These are phyloP conservation scores for Eueremaeus valkanovi DNA, from an alignment of 2,888 invertebrate genomes.

Conservation along the genomic window DNA sequence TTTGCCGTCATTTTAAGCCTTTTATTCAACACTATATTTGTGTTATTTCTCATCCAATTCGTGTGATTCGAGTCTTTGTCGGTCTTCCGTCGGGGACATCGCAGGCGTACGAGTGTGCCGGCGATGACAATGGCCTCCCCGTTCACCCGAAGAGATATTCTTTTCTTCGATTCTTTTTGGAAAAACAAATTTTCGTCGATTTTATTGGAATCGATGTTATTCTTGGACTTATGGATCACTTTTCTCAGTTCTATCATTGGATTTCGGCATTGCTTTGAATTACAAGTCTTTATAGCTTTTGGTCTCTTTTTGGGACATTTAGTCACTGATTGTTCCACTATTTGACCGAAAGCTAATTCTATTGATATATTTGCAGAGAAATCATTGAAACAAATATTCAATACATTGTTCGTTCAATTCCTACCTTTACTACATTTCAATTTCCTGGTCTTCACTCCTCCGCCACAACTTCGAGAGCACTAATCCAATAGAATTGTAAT, in stretches of 20 bases:
- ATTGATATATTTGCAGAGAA: not conserved
- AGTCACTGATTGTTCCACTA: slow-evolving; percentile 69
- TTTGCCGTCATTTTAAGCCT: slow-evolving; percentile 10
- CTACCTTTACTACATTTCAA: slow-evolving; percentile 73
- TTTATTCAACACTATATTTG: not conserved
- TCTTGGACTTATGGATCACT: slow-evolving; percentile 8
- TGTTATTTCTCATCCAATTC: slow-evolving; percentile 32
- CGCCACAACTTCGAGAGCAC: slow-evolving; percentile 89
- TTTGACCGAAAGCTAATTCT: slow-evolving; percentile 85
- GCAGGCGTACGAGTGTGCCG: slow-evolving; percentile 86
- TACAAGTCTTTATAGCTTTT: slow-evolving; percentile 34
- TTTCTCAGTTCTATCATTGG: slow-evolving; percentile 23
- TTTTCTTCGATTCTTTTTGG: slow-evolving; percentile 75
- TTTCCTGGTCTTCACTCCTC: slow-evolving; percentile 77
- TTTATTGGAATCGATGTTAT: not conserved
- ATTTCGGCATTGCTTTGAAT: slow-evolving; percentile 34
- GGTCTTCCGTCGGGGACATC: slow-evolving; percentile 64
- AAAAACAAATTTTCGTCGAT: slow-evolving; percentile 58
- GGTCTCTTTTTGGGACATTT: slow-evolving; percentile 56
- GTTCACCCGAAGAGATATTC: slow-evolving; percentile 79
- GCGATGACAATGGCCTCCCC: slow-evolving; percentile 84
- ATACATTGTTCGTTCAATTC: no score
- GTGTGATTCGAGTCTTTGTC: not conserved
- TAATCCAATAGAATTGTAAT: slow-evolving; percentile 51
- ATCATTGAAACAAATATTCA: no score